Base-by-base conservation (phyloP, 2,113 vertebrate genomes). In the Proteles cristata region DNA sequence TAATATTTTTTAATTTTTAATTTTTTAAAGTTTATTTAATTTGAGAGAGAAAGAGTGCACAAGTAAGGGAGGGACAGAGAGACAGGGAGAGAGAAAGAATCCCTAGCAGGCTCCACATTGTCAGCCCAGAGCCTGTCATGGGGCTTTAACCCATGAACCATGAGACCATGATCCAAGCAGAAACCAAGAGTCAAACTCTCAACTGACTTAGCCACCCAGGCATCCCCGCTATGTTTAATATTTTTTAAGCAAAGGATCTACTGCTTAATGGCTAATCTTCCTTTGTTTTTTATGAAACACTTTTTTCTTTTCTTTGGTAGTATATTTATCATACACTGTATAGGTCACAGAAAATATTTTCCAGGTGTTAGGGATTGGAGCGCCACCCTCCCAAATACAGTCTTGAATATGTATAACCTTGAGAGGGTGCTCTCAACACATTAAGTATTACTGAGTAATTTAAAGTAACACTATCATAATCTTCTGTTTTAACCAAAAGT, bases 241-340 rank as follows among this genome's bases (percentile, higher is more conserved):
- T 91, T 93, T 93, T 90, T 90, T 43, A 88, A 58, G 74, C 23
- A 63, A 68, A 82, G 39, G 14, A 81, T 76, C 63, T 33, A 85
- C 21, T 85, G 39, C 21, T 69, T 68, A 86, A 61, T 15, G 50
- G 48, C 23, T 90, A 61, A 81, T 84, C 28, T 83, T 79, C 39
- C 39, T 80, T 74, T 55, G 39, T 85, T 91, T 86, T 77, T 69
- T 26, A 97, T 88, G 55, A 82, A 94, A 86, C 14, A 63, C 21
- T 79, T 11, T 66, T 73, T 83, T 90, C 23, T 79, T 45, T 84
- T 45, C 23, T 58, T 66, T 71, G 50, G 39, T 94, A 95, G 23
- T 85, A 65, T 88, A 88, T 74, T 91, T 92, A 69, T 50, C 48
- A 26, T 76, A n/a, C 1, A 90, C 45, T 39, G 45, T 77, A 23